phyloP scores from a whole-genome alignment of 2,113 vertebrate genomes.

The Datnioides undecimradiatus region DNA sequence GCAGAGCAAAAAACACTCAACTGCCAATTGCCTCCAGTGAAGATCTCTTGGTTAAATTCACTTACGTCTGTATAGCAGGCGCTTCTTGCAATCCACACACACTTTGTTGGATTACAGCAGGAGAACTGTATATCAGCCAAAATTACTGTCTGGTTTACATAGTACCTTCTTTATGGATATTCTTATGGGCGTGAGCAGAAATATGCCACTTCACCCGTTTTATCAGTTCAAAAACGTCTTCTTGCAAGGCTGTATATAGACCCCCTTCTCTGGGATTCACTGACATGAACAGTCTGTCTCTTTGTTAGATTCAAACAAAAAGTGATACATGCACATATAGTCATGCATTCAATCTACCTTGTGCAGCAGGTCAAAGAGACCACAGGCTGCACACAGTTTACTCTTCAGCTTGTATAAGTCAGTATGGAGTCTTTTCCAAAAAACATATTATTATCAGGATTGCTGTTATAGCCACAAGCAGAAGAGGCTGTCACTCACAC shows the following conservation, averaged over 20 bases:
- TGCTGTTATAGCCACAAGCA: conserved; percentile 20
- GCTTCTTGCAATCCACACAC: background rate
- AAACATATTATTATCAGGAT: conserved; percentile 9
- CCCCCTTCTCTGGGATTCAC: background rate
- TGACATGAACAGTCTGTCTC: background rate
- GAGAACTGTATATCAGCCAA: background rate
- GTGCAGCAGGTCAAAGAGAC: no score
- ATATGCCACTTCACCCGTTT: conserved; percentile 1
- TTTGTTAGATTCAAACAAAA: no score
- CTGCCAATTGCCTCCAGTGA: conserved; percentile 46
- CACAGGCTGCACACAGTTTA: background rate
- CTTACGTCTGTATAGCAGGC: background rate
- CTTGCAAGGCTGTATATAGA: background rate
- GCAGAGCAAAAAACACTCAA: conserved; percentile 67
- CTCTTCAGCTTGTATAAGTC: background rate
- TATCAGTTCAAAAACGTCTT: background rate
- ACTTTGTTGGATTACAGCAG: background rate
- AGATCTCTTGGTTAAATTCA: conserved; percentile 37
- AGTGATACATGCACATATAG: no score
- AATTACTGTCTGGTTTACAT: background rate
- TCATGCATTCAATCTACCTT: background rate
- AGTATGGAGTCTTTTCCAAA: no score
- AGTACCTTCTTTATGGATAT: background rate
- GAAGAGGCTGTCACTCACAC: conserved; percentile 20
- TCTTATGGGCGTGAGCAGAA: background rate